A percentile compares a stretch with the other conserved stretches of the same genome.
These are phyloP conservation scores for Boloria euphrosyne DNA, from an alignment of 2,888 invertebrate genomes.

Conservation along the genomic window DNA sequence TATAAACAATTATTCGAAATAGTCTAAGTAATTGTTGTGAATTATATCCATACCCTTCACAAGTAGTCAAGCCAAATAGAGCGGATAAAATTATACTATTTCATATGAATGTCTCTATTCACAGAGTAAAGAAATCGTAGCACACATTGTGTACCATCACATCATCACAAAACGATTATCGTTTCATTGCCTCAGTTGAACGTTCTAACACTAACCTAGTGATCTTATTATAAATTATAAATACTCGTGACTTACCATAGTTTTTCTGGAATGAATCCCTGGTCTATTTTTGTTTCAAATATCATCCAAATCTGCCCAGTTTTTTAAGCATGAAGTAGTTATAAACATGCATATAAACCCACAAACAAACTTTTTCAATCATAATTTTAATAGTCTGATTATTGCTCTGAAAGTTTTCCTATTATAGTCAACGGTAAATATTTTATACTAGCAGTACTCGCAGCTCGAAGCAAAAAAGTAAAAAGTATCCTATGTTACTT, in stretches of 20 bases:
- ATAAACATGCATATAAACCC: no score
- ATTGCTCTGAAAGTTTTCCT: not conserved
- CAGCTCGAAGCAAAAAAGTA: no score
- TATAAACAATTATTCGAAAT: not conserved
- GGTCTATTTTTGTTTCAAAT: no score
- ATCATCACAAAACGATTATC: conserved; percentile 35
- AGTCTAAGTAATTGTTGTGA: not conserved
- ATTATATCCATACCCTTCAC: conserved; percentile 4
- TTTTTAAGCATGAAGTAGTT: no score
- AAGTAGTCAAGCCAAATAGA: conserved; percentile 12
- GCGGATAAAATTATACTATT: conserved; percentile 10
- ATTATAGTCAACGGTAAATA: no score
- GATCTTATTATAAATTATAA: conserved; percentile 6
- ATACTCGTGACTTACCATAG: not conserved
- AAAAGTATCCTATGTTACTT: no score
- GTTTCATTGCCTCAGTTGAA: conserved; percentile 23
- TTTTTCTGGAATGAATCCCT: no score
- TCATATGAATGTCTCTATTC: conserved; percentile 12
- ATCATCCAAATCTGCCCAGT: no score
- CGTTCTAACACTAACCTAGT: conserved; percentile 15
- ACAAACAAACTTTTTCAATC: no score
- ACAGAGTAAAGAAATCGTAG: conserved; percentile 20
- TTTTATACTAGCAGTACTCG: no score
- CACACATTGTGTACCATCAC: conserved; percentile 17
- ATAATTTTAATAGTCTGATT: no score